phyloP scores from a whole-genome alignment of 2,888 invertebrate genomes.

The Agrilus biguttatus region DNA sequence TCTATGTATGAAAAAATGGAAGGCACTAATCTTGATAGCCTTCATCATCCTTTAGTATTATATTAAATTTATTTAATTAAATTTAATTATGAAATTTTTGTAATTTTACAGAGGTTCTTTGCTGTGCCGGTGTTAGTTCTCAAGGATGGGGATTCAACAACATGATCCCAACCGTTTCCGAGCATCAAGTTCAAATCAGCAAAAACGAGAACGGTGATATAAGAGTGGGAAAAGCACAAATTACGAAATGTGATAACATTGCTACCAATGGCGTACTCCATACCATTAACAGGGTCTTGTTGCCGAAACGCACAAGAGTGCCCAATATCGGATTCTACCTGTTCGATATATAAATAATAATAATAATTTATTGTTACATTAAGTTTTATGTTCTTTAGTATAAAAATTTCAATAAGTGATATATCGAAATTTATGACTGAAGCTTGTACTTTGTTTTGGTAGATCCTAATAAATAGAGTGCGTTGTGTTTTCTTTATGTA shows the following conservation, averaged over 20 bases:
- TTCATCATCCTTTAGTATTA: no score
- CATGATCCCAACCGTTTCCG: conserved; percentile 23
- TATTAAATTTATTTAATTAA: no score
- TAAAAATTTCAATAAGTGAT: conserved; percentile 1
- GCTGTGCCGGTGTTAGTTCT: conserved; percentile 29
- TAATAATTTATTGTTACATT: neutral
- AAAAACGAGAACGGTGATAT: conserved; percentile 22
- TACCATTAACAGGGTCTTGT: conserved; percentile 37
- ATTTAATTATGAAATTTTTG: no score
- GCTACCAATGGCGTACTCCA: conserved; percentile 45
- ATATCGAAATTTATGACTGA: conserved; percentile 6
- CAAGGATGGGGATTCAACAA: conserved; percentile 28
- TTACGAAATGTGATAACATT: conserved; percentile 34
- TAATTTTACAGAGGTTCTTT: conserved; percentile 25
- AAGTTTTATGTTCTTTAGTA: conserved; percentile 4
- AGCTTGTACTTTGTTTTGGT: neutral
- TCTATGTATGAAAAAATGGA: no score
- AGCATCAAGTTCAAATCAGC: conserved; percentile 23
- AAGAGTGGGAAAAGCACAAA: conserved; percentile 23
- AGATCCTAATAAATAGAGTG: no score
- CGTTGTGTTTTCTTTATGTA: no score
- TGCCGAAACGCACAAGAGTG: conserved; percentile 24
- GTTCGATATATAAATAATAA: conserved; percentile 22
- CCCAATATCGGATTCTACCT: conserved; percentile 23
- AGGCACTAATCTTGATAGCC: no score